Evolutionary conservation across 2,888 invertebrate species (phyloP).

Genomic region (Tipula lateralis): DNA sequence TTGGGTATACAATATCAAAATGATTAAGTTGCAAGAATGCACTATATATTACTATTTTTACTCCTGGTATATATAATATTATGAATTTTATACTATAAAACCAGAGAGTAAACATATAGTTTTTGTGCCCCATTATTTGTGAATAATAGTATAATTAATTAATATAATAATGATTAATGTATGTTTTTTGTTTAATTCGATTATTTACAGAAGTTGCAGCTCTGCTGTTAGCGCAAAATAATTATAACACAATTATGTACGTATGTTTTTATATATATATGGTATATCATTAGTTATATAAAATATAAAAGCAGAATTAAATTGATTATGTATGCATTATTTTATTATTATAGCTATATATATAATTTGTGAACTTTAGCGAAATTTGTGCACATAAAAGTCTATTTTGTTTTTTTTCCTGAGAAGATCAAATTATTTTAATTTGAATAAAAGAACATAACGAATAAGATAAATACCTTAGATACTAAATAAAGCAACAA

Average conservation of each 20-base stretch:
- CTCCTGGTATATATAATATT: not conserved
- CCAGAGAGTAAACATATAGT: not conserved
- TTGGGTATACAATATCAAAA: slow-evolving; percentile 27
- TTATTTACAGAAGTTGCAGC: slow-evolving; percentile 27
- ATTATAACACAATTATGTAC: not conserved
- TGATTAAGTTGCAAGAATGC: slow-evolving; percentile 26
- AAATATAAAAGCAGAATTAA: not conserved
- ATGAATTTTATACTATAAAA: not conserved
- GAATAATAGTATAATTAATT: not conserved
- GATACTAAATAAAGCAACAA: too few species aligned
- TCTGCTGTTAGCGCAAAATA: not conserved
- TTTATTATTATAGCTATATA: too few species aligned
- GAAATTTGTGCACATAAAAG: not conserved
- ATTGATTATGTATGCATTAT: not conserved
- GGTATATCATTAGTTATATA: not conserved
- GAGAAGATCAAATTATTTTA: too few species aligned
- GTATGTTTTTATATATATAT: not conserved
- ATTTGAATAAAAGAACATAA: not conserved
- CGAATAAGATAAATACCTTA: too few species aligned
- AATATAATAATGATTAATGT: slow-evolving; percentile 6
- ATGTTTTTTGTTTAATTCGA: not conserved
- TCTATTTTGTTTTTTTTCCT: too few species aligned
- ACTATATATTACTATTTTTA: not conserved
- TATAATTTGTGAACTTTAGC: not conserved
- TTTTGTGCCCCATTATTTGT: slow-evolving; percentile 2